Evolutionary conservation across 2,888 invertebrate genomes (phyloP), one percentile per base, ranked within the genome.

Genomic region (Baronia brevicornis): DNA sequence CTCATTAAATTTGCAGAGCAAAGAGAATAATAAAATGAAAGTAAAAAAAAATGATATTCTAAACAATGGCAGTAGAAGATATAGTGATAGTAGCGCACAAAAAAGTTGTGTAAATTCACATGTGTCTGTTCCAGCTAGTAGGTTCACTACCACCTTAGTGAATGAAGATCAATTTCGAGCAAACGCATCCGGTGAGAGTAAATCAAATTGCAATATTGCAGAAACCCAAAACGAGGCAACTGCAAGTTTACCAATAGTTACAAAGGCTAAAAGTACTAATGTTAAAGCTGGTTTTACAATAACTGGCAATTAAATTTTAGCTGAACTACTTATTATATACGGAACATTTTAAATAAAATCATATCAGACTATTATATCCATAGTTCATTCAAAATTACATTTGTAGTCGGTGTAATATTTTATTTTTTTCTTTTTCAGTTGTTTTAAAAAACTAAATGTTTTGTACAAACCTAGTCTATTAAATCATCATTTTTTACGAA

Each of bases 131-230:
- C 48, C 57, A 1, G 59, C 61, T 26, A 80, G 69, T 51, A 60
- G 84, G 39, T 84, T 84, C 41, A 84, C 67, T 17, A 84, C 80
- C 1, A 84, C 80, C 0, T 43, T 75, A 28, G 80, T 84, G 2
- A 51, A 65, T 0, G 80, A 82, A 32, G 71, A 79, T 15, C 41
- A 47, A 23, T 47, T 70, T 10, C 52, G 50, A 32, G 58, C 72
- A 1, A 52, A 57, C 39, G 51, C 69, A 0, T 60, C 72, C 5
- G 47, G 39, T 21, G 73, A 74, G 12, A 51, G 49, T 44, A 59
- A 56, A 43, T 47, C 60, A 0, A 61, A 57, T 28, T 64, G 56
- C 44, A 64, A 56, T 31, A 31, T 45, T 28, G 36, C 52, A 17
- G 22, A 27, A 4, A 15, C 17, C 5, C n/a, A n/a, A n/a, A 12